These are phyloP conservation scores for Sycobia sp. DNA, from an alignment of 1,140 invertebrate genomes.

Conservation along the genomic window DNA sequence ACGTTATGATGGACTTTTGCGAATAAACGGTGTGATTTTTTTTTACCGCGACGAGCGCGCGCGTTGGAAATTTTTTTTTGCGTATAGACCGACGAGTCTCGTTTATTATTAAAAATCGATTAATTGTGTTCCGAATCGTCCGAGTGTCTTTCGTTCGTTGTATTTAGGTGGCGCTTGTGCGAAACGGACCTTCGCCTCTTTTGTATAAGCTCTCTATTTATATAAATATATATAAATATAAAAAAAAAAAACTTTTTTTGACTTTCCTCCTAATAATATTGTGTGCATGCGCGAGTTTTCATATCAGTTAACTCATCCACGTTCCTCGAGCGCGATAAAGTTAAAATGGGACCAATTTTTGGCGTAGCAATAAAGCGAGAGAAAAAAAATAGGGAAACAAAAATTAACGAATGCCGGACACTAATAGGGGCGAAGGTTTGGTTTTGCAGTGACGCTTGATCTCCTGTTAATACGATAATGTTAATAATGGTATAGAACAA, in stretches of 20 bases:
- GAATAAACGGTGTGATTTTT: conserved; percentile 4
- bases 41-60: too few relatives aligned
- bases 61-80: conserved; percentile 14
- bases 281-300: too few relatives aligned
- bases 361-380: conserved; percentile 14
- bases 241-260: not conserved
- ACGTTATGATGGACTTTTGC: not conserved
- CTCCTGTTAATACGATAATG: conserved; percentile 35
- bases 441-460: conserved; percentile 41
- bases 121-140: conserved; percentile 5
- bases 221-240: not conserved
- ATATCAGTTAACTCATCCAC: too few relatives aligned
- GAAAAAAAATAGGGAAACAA: not conserved
- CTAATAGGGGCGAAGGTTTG: too few relatives aligned
- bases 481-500: too few relatives aligned
- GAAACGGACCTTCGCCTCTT: conserved; percentile 23
- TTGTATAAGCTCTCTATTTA: not conserved
- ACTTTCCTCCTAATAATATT: too few relatives aligned
- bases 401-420: too few relatives aligned
- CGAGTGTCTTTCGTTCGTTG: conserved; percentile 21
- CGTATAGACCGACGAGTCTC: too few relatives aligned
- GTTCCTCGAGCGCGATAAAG: too few relatives aligned
- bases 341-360: conserved; percentile 36
- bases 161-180: conserved; percentile 26
- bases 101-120: not conserved